Base-by-base conservation (phyloP, 92 coral and sea anemone species). In the Muricea muricata region DNA sequence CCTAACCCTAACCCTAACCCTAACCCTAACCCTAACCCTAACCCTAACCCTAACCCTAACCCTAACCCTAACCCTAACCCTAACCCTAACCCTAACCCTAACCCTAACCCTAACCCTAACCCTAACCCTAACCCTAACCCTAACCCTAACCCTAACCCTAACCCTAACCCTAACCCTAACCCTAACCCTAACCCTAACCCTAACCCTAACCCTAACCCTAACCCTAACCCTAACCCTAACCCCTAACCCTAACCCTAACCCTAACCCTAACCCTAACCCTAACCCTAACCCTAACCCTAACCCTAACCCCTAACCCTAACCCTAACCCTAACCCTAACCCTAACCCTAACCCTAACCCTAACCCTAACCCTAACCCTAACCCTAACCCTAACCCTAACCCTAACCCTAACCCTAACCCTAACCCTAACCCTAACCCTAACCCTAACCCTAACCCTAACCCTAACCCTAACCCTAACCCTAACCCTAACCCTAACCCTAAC, bases 51-150 rank as follows among this genome's bases (percentile, higher is more conserved):
- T 79, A 79, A 79, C 84, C 84, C 84, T 79, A 79, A 79, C 84
- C 84, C 84, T 79, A 79, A 79, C 84, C 84, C 84, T 79, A 79
- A 79, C 84, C 84, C 84, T 79, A 79, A 79, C 84, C 84, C 84
- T 79, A 79, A 79, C 84, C 84, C 84, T 79, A 79, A 79, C 84
- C 84, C 84, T 79, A 79, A 79, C 84, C 84, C 84, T 79, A 79
- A 79, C 84, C 84, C 84, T 79, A 79, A 79, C 84, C 84, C 84
- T 79, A 79, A 79, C 85, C 85, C 85, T 80, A 79, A 67, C 67
- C 67, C 67, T 58, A 58, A 58, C 67, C 67, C 85, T 70, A 66
- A 54, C 57, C 83, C 83, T 77, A 77, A 77, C 80, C 83, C 83
- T 77, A 77, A 77, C 83, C 83, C 83, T 77, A 77, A 73, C 83